These are phyloP conservation scores for Ceratosolen solmsi DNA, from an alignment of 1,140 invertebrate species.

Conservation along the genomic window DNA sequence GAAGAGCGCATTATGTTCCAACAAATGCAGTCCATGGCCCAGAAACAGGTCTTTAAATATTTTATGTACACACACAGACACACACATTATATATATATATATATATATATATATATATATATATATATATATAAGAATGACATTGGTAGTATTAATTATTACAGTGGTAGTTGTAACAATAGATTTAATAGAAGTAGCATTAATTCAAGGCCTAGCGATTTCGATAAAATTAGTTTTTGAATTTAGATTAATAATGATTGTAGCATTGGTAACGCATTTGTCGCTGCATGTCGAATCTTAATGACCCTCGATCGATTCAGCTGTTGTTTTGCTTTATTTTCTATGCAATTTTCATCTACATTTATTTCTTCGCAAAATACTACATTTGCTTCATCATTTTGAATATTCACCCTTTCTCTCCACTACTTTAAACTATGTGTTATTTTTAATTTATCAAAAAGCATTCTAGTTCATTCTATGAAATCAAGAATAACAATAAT, in stretches of 20 bases:
- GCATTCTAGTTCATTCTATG: no score
- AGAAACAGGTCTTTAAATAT: conserved; percentile 91
- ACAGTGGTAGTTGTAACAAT: not conserved
- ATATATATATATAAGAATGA: conserved; percentile 2
- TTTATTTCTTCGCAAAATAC: not conserved
- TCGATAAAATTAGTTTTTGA: not conserved
- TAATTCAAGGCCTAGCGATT: not conserved
- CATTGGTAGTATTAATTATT: not conserved
- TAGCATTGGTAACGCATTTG: not conserved
- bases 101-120: no score
- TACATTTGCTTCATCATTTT: not conserved
- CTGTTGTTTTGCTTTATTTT: not conserved
- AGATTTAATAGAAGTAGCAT: not conserved
- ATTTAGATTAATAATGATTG: not conserved
- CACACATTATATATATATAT: no score
- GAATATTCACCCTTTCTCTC: not conserved
- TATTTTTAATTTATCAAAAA: no score
- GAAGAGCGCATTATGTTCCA: conserved; percentile 96
- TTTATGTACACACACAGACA: conserved; percentile 44
- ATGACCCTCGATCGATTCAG: conserved; percentile 24
- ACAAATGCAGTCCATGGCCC: conserved; percentile 95
- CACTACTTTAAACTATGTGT: not conserved
- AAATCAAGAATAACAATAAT: no score
- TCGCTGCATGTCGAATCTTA: conserved; percentile 6
- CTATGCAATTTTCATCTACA: no score